Conservation (phyloP, 2,888 invertebrate species). For the Ramazzottius varieornatus region DNA sequence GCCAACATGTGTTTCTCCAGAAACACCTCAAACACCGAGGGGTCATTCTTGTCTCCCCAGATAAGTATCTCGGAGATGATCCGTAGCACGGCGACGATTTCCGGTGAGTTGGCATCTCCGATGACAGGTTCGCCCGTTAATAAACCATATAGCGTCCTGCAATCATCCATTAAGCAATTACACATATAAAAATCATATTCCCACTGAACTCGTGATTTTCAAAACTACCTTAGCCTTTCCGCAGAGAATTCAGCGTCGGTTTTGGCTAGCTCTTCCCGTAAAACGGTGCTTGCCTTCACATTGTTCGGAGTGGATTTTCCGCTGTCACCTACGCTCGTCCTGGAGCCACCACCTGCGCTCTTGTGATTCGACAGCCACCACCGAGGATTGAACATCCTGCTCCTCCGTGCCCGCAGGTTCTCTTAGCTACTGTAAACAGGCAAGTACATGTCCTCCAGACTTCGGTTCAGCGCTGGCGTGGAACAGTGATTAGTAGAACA, state of each 20-base stretch:
- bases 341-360: too few species aligned
- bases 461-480: too few species aligned
- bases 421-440: too few species aligned
- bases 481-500: too few species aligned
- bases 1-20: constrained; percentile 97
- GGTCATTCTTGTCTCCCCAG: constrained; percentile 99
- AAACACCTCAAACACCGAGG: constrained; percentile 98
- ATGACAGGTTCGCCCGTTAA: neutral
- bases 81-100: neutral
- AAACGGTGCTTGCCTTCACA: neutral
- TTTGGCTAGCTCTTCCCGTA: neutral
- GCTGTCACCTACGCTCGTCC: too few species aligned
- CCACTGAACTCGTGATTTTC: too few species aligned
- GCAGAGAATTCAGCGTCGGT: neutral
- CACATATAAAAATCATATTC: neutral
- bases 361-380: neutral
- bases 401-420: too few species aligned
- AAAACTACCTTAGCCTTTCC: neutral
- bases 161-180: neutral
- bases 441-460: too few species aligned
- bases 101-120: neutral
- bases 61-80: constrained; percentile 62
- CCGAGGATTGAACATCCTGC: neutral
- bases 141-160: neutral
- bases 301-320: too few species aligned